Evolutionary conservation across 2,888 invertebrate genomes (phyloP).

Genomic region (Allacma fusca): DNA sequence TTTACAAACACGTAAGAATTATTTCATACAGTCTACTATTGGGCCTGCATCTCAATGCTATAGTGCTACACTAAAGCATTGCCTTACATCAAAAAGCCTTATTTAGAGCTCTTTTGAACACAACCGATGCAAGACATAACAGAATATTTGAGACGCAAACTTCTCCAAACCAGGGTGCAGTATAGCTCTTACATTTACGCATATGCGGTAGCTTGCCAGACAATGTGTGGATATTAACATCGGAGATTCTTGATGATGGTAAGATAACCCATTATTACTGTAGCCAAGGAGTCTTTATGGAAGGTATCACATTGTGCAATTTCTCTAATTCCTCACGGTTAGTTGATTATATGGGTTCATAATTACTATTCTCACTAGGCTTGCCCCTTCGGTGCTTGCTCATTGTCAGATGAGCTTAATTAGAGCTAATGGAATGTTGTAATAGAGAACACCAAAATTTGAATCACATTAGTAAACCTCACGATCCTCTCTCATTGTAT

Average conservation of each 20-base stretch:
- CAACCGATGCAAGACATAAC: conserved; percentile 4
- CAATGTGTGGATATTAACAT: too few species aligned
- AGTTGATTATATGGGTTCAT: conserved; percentile 10
- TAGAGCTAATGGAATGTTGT: neutral
- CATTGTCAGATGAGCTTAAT: neutral
- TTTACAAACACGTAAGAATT: too few species aligned
- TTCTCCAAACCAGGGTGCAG: neutral
- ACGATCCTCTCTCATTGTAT: too few species aligned
- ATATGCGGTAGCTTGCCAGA: neutral
- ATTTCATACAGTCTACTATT: too few species aligned
- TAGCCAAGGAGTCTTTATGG: neutral
- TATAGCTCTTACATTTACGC: neutral
- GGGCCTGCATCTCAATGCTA: too few species aligned
- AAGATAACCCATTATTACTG: too few species aligned
- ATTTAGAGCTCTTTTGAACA: neutral
- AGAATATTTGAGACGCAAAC: neutral
- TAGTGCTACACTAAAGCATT: too few species aligned
- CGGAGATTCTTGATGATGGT: too few species aligned
- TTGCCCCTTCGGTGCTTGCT: neutral
- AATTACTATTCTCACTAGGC: neutral
- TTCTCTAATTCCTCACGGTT: neutral
- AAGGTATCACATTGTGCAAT: neutral
- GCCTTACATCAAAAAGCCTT: too few species aligned
- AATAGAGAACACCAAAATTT: neutral
- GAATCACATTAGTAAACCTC: conserved; percentile 2